Base-by-base conservation (phyloP, 2,888 invertebrate species). In the Melinaea menophilus region DNA sequence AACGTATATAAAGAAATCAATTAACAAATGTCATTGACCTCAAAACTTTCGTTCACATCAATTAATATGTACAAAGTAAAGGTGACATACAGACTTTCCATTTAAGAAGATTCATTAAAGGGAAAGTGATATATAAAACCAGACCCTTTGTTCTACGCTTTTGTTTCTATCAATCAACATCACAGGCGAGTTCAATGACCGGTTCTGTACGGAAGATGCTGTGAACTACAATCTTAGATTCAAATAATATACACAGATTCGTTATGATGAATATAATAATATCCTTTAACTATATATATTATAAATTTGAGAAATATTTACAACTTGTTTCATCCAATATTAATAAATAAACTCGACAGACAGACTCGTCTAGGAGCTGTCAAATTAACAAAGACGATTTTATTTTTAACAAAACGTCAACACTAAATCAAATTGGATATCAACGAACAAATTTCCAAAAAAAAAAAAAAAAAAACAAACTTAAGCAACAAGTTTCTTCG, bases 211-310 rank as follows among this genome's bases (percentile, higher is more conserved):
- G 73, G 73, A 74, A 73, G 66, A 61, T 60, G 62, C 58, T 67
- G 66, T 64, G 63, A 69, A 68, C 65, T 65, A 70, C 67, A 71
- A 69, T 65, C 62, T 59, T 69, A 70, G 65, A 59, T 68, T 66
- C 68, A 65, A 67, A 67, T 71, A 69, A 71, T 59, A 68, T 70
- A 70, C 60, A 62, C 62, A 67, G 72, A 70, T 70, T 69, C 69
- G 69, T 71, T 71, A 71, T 70, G 65, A 69, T 67, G 58, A 64
- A 58, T 62, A 61, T 56, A 51, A 31, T 31, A 41, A 4, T 37
- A 67, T 67, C 62, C 68, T 69, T 57, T 64, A 66, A 41, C 7
- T 7, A 41, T 7, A 5, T 41, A 9, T 2, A 9, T 11, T 41
- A 41, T 41, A 9, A 41, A 41, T 41, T 41, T 41, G 1, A 9